phyloP scores from a whole-genome alignment of 2,888 invertebrate genomes.

The Hermaeophaga mercurialis region DNA sequence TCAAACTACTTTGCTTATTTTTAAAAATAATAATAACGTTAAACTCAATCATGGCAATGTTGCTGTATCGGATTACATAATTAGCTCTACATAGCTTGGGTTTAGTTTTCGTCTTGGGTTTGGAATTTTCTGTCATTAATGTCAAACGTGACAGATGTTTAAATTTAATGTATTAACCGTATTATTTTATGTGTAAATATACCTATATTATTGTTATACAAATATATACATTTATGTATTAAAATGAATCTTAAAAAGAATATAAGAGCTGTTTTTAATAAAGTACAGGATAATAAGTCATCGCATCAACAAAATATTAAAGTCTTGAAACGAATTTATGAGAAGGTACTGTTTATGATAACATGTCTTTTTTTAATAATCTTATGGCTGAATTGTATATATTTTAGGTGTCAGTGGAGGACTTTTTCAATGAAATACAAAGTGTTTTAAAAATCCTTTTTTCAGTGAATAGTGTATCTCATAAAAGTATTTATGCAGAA shows the following conservation, averaged over 20 bases:
- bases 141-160: too few species aligned
- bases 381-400: background rate
- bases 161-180: too few species aligned
- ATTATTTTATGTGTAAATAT: too few species aligned
- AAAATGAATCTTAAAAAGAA: background rate
- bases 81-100: too few species aligned
- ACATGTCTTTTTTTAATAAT: background rate
- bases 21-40: too few species aligned
- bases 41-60: too few species aligned
- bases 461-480: constrained; percentile 22
- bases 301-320: constrained; percentile 41
- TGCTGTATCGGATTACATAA: too few species aligned
- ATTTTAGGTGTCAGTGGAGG: constrained; percentile 33
- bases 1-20: too few species aligned
- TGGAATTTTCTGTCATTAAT: too few species aligned
- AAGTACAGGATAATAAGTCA: constrained; percentile 35
- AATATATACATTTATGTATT: background rate
- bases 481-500: constrained; percentile 34
- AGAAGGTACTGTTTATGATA: constrained; percentile 35
- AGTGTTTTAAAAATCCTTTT: constrained; percentile 31
- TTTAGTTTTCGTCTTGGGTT: too few species aligned
- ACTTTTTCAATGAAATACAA: constrained; percentile 33
- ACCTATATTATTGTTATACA: too few species aligned
- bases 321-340: constrained; percentile 36
- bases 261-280: constrained; percentile 33